Conservation (phyloP, 2,888 invertebrate genomes). For the Orchesella flavescens region DNA sequence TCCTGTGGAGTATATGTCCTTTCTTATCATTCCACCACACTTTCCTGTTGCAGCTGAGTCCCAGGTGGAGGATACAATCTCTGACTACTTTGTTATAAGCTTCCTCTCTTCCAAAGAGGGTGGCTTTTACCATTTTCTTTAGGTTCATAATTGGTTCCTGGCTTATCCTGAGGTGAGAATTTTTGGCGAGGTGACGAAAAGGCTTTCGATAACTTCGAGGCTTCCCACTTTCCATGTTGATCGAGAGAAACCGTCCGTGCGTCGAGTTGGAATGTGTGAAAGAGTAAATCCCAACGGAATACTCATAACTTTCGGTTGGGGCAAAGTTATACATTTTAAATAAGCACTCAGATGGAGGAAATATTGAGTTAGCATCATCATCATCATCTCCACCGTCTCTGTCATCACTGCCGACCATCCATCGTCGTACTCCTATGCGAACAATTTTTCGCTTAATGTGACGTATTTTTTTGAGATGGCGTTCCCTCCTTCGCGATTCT, state of each 20-base stretch:
- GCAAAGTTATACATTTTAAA: slow-evolving; percentile 40
- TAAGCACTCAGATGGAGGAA: slow-evolving; percentile 32
- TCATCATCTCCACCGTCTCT: neutral
- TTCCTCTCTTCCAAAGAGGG: slow-evolving; percentile 12
- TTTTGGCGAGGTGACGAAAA: slow-evolving; percentile 4
- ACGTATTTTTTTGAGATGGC: neutral
- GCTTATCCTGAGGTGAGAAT: slow-evolving; percentile 26
- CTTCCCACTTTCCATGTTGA: neutral
- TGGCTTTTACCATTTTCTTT: slow-evolving; percentile 1
- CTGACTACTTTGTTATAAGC: neutral
- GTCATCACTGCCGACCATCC: neutral
- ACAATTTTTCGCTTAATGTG: slow-evolving; percentile 8
- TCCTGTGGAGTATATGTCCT: slow-evolving; percentile 7
- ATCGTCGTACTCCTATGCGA: neutral
- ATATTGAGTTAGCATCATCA: neutral
- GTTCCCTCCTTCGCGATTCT: neutral
- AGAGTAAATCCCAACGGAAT: slow-evolving; percentile 38
- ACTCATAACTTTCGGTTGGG: slow-evolving; percentile 44
- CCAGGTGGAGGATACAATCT: slow-evolving; percentile 12
- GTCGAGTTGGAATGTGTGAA: slow-evolving; percentile 38
- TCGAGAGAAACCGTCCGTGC: slow-evolving; percentile 33
- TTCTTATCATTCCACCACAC: neutral
- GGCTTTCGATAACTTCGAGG: slow-evolving; percentile 28
- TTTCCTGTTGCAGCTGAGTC: neutral
- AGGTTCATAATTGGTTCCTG: slow-evolving; percentile 25